A percentile compares a stretch with the other conserved stretches of the same genome.
phyloP scores from a whole-genome alignment of 2,888 invertebrate species.

The Flabesymbios commensalis region DNA sequence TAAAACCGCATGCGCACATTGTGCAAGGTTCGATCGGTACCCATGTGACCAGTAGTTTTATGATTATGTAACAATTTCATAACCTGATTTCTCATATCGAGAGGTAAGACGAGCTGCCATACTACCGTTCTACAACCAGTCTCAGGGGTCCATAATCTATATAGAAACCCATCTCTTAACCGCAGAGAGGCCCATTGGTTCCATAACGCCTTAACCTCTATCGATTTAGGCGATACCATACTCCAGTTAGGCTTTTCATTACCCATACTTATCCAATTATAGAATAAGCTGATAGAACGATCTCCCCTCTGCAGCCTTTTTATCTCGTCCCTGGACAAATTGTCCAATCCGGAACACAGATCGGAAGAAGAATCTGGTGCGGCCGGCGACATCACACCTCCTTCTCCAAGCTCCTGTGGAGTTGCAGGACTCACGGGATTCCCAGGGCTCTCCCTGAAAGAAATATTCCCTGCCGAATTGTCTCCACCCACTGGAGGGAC shows the following conservation, averaged over 20 bases:
- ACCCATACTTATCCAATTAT: neutral
- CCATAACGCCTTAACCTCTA: neutral
- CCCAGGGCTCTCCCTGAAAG: too few relatives aligned
- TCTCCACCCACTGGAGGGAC: too few relatives aligned
- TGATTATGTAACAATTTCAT: neutral
- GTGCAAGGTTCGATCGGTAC: neutral
- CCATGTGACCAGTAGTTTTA: constrained; percentile 1
- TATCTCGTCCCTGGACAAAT: neutral
- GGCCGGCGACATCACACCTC: too few relatives aligned
- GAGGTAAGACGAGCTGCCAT: neutral
- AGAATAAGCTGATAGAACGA: neutral
- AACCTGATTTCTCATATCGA: neutral
- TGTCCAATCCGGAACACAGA: too few relatives aligned
- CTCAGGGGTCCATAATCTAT: neutral
- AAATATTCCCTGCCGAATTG: too few relatives aligned
- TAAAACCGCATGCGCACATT: neutral
- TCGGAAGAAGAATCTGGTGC: too few relatives aligned
- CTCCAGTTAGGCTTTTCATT: neutral
- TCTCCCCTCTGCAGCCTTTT: neutral
- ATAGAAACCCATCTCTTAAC: neutral
- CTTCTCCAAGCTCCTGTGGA: too few relatives aligned
- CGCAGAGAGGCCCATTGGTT: neutral
- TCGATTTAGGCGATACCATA: neutral
- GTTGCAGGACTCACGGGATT: too few relatives aligned
- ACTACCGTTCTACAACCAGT: neutral